Evolutionary conservation across 1,140 invertebrate genomes (phyloP).

Genomic region (Cryptotermes secundus): DNA sequence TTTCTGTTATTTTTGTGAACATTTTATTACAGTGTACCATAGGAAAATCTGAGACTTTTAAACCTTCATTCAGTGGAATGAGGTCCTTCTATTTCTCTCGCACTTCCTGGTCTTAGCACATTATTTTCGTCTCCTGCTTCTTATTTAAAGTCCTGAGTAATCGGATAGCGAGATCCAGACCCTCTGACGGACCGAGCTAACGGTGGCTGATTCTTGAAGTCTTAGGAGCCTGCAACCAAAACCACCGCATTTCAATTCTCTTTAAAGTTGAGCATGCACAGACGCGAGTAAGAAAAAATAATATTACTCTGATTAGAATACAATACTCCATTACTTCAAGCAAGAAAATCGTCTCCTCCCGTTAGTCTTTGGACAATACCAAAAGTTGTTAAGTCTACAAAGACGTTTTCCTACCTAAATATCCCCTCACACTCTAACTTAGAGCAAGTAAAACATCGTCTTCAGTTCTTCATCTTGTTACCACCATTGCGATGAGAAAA

Average conservation of each 20-base stretch:
- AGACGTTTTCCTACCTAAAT: not conserved
- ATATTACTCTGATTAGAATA: not conserved
- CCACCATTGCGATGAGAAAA: constrained; percentile 2
- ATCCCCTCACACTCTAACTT: not conserved
- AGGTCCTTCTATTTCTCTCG: not conserved
- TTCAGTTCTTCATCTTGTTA: not conserved
- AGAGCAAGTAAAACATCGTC: not conserved
- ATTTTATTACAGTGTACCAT: not conserved
- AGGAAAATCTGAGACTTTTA: not conserved
- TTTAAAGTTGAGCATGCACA: not conserved
- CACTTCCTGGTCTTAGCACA: not conserved
- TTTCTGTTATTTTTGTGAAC: not conserved
- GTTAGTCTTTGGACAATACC: constrained; percentile 22
- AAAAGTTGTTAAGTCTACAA: constrained; percentile 25
- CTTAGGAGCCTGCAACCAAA: not conserved
- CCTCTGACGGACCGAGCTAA: not conserved
- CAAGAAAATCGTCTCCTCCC: constrained; percentile 23
- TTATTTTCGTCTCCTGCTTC: not conserved
- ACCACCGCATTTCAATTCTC: not conserved
- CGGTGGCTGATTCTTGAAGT: not conserved
- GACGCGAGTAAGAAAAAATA: not conserved
- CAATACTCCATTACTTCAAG: not conserved
- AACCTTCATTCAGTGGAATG: not conserved
- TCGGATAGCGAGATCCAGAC: not conserved
- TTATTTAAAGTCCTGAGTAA: constrained; percentile 8